phyloP scores from a whole-genome alignment of 2,113 vertebrate species.

The Neodontobutis hainanensis region DNA sequence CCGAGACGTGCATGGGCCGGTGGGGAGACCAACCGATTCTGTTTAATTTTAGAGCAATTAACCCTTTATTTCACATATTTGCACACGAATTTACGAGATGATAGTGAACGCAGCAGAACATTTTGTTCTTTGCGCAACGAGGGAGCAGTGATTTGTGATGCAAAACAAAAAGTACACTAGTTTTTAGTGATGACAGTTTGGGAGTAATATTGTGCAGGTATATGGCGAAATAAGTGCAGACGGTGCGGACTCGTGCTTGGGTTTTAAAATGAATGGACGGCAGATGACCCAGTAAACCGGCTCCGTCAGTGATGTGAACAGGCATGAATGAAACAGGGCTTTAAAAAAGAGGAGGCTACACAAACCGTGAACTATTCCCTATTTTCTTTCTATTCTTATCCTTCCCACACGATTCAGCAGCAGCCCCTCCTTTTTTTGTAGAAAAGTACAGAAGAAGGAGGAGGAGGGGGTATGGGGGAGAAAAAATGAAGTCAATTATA shows the following conservation, averaged over 20 bases:
- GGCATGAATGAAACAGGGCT: slow-evolving; percentile 44
- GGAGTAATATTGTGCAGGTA: background rate
- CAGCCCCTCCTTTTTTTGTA: slow-evolving; percentile 3
- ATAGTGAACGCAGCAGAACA: background rate
- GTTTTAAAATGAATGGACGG: slow-evolving; percentile 15
- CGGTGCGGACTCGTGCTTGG: slow-evolving; percentile 5
- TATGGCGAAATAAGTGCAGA: background rate
- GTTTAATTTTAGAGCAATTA: no score
- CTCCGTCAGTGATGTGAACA: background rate
- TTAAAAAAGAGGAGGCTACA: slow-evolving; percentile 3
- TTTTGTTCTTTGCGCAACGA: background rate
- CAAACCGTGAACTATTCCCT: background rate
- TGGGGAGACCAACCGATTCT: background rate
- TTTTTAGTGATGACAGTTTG: background rate
- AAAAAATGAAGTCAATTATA: slow-evolving; percentile 70
- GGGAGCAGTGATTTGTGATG: background rate
- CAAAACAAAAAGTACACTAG: no score
- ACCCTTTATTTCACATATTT: no score
- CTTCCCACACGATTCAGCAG: slow-evolving; percentile 20
- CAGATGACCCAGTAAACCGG: background rate
- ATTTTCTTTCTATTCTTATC: background rate
- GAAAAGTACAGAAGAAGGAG: slow-evolving; percentile 21
- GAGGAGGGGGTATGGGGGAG: slow-evolving; percentile 24
- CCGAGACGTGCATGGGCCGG: slow-evolving; percentile 9
- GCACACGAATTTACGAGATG: no score